Conservation (phyloP, 2,888 invertebrate species). For the Hirtodrosophila trivittata region DNA sequence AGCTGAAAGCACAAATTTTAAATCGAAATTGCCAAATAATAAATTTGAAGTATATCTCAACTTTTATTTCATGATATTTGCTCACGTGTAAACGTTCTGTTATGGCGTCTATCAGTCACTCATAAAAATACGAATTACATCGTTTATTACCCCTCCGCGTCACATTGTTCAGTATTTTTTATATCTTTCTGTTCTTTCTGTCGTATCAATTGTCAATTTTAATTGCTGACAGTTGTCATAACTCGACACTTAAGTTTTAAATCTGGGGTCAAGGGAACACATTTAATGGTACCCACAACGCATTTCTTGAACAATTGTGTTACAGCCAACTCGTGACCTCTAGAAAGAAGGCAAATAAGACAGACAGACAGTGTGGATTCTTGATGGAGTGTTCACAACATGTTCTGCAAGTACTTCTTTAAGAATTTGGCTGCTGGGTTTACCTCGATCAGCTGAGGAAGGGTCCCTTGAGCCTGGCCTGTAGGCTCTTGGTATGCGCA, state of each 20-base stretch:
- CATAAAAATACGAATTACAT: constrained; percentile 26
- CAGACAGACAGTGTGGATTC: no score
- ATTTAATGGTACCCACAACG: constrained; percentile 61
- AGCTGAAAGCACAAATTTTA: no score
- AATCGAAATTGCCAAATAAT: no score
- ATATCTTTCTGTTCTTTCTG: constrained; percentile 14
- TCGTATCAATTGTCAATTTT: constrained; percentile 75
- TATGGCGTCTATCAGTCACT: constrained; percentile 20
- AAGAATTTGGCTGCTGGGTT: no score
- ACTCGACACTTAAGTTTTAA: constrained; percentile 56
- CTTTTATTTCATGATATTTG: constrained; percentile 1
- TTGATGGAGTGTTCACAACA: no score
- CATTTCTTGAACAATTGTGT: constrained; percentile 51
- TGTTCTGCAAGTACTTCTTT: no score
- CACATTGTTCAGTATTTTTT: neutral
- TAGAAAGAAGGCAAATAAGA: neutral
- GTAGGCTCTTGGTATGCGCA: no score
- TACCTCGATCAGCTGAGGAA: no score
- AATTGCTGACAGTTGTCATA: constrained; percentile 78
- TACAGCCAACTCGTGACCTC: constrained; percentile 8
- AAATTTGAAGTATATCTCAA: no score
- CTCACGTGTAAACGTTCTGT: constrained; percentile 13
- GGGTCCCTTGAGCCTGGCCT: no score
- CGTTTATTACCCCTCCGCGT: constrained; percentile 18
- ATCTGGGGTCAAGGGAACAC: constrained; percentile 20